Conservation (phyloP, 2,797 vertebrate genomes). For the Glossophaga mutica region DNA sequence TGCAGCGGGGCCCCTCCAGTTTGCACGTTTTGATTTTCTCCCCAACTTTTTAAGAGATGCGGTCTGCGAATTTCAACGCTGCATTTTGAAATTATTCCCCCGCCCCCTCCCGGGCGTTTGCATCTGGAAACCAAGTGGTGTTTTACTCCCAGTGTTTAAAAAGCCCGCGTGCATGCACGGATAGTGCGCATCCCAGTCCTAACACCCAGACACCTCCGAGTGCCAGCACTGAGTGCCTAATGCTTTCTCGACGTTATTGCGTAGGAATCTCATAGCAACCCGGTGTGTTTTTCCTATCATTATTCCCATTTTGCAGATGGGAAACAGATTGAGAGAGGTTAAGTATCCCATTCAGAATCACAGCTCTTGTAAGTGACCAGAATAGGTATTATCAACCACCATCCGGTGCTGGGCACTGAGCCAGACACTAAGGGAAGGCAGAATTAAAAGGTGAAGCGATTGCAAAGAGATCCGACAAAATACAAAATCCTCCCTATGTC, state of each 20-base stretch:
- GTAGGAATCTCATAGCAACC: accelerated
- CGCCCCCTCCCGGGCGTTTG: not conserved
- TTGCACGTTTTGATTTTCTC: not conserved
- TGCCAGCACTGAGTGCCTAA: too few species aligned
- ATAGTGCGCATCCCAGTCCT: not conserved
- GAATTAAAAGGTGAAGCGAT: not conserved
- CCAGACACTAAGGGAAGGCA: not conserved
- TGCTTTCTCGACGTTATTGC: not conserved
- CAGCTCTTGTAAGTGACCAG: not conserved
- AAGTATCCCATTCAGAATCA: not conserved
- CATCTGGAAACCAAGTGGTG: not conserved
- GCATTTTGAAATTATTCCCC: not conserved
- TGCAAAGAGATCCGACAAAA: not conserved
- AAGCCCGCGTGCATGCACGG: not conserved
- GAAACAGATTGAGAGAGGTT: not conserved
- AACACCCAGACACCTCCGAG: not conserved
- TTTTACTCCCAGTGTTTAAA: not conserved
- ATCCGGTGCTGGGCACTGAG: not conserved
- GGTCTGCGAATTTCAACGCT: not conserved
- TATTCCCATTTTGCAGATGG: not conserved
- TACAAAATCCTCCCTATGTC: not conserved
- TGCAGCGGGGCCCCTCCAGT: accelerated
- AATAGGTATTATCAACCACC: not conserved
- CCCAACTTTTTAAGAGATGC: not conserved
- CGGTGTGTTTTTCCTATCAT: not conserved